A percentile compares a stretch with the other conserved stretches of the same genome.
Conservation (phyloP, 2,797 vertebrate species). For the Philypnodon macrostomus region DNA sequence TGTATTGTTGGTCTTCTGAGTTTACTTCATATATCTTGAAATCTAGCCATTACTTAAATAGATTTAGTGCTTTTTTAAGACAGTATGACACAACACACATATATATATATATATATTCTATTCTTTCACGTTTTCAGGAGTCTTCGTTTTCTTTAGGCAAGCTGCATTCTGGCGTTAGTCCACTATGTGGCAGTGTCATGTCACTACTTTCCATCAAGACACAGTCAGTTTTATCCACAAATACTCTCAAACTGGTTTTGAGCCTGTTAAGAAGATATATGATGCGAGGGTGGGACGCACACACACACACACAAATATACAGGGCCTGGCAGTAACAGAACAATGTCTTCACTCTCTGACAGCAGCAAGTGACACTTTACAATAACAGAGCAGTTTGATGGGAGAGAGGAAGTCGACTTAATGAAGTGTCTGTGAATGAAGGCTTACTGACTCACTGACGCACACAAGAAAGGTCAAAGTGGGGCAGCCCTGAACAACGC, state of each 20-base stretch:
- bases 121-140: no score
- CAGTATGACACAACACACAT: no score
- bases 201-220: slow-evolving; percentile 39
- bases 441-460: slow-evolving; percentile 63
- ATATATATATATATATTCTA: no score
- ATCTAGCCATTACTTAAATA: no score
- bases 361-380: slow-evolving; percentile 68
- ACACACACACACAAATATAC: slow-evolving; percentile 19
- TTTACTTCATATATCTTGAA: no score
- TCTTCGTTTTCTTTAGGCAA: no score
- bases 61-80: no score
- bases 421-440: slow-evolving; percentile 71
- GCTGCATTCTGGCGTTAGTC: slow-evolving; percentile 60
- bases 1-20: no score
- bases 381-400: slow-evolving; percentile 63
- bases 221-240: slow-evolving; percentile 11
- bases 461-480: slow-evolving; percentile 62
- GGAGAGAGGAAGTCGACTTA: slow-evolving; percentile 71
- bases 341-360: slow-evolving; percentile 59
- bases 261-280: slow-evolving; percentile 42
- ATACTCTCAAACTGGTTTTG: slow-evolving; percentile 16
- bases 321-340: slow-evolving; percentile 40
- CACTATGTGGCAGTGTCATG: slow-evolving; percentile 72
- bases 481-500: slow-evolving; percentile 41
- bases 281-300: slow-evolving; percentile 25